Percentiles rank a stretch among this genome's conserved stretches.
These are phyloP conservation scores for Drosophila longiperda DNA, from an alignment of 2,888 invertebrate genomes.

Conservation along the genomic window DNA sequence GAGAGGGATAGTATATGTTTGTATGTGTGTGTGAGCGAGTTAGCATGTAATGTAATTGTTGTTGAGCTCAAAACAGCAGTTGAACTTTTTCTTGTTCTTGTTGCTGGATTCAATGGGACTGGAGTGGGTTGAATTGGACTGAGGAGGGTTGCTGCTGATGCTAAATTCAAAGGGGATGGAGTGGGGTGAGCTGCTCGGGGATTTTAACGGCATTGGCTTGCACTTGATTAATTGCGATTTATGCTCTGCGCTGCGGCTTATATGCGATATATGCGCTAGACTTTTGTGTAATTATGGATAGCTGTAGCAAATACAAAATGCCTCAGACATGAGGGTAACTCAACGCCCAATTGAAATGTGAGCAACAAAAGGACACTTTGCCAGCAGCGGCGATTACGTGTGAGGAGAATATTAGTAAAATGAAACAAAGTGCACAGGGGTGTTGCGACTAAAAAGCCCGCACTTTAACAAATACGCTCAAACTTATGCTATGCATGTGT, in stretches of 20 bases:
- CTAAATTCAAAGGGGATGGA: constrained; percentile 6
- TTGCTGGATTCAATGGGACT: constrained; percentile 26
- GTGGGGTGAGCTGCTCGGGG: constrained; percentile 26
- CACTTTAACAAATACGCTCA: constrained; percentile 40
- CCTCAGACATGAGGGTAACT: constrained; percentile 62
- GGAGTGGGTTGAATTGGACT: constrained; percentile 33
- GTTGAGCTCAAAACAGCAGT: constrained; percentile 57
- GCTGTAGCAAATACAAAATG: constrained; percentile 37
- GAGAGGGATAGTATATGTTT: neutral
- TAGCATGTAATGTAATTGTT: constrained; percentile 50
- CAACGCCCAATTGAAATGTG: constrained; percentile 50
- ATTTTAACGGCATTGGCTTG: constrained; percentile 73
- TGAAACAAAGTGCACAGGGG: constrained; percentile 48
- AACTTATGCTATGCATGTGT: constrained; percentile 54
- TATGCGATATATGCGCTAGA: constrained; percentile 65
- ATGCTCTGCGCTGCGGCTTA: constrained; percentile 71
- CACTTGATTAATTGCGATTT: constrained; percentile 80
- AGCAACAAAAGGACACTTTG: constrained; percentile 53
- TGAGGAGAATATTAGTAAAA: constrained; percentile 38
- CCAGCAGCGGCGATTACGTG: constrained; percentile 39
- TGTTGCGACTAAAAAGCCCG: constrained; percentile 37
- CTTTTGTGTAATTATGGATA: constrained; percentile 67
- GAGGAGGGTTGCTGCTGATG: constrained; percentile 41
- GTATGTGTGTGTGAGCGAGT: constrained; percentile 23
- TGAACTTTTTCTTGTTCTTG: constrained; percentile 52